Conservation (phyloP, 30 jellyfish, hydroid and myxozoan genomes). For the Clytia hemisphaerica region DNA sequence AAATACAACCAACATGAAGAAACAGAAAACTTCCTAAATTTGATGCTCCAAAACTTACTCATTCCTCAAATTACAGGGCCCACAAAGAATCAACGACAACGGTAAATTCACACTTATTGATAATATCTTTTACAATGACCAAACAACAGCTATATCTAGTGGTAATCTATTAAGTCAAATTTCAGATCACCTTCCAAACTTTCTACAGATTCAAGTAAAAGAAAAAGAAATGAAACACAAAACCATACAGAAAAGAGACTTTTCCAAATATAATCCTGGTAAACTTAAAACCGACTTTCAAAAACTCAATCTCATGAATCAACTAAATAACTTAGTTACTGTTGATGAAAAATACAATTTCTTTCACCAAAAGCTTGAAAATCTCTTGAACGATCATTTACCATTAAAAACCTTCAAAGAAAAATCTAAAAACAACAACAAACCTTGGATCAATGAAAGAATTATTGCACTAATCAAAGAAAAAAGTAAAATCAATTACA, state of each 20-base stretch:
- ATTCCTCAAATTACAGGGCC: neutral
- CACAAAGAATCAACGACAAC: neutral
- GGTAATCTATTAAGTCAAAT: neutral
- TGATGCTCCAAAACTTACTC: neutral
- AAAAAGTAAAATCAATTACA: neutral
- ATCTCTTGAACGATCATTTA: slow-evolving; percentile 23
- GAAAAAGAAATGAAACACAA: neutral
- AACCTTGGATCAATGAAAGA: slow-evolving; percentile 60
- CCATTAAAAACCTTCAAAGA: slow-evolving; percentile 36
- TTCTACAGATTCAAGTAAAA: neutral
- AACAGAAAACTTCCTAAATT: neutral
- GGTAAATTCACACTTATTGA: neutral
- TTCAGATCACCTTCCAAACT: neutral
- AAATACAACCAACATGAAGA: too few species aligned
- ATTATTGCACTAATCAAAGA: slow-evolving; percentile 13
- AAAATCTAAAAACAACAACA: slow-evolving; percentile 27
- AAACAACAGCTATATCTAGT: neutral
- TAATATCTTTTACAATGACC: neutral
- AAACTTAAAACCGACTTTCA: slow-evolving; percentile 21
- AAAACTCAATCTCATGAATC: slow-evolving; percentile 7
- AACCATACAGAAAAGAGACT: slow-evolving; percentile 37
- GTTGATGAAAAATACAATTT: slow-evolving; percentile 38
- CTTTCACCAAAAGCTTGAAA: slow-evolving; percentile 16
- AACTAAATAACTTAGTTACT: too few species aligned
- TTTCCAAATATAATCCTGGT: slow-evolving; percentile 10